Evolutionary conservation across 2,113 vertebrate species (phyloP).

Genomic region (Corythornis cristatus): DNA sequence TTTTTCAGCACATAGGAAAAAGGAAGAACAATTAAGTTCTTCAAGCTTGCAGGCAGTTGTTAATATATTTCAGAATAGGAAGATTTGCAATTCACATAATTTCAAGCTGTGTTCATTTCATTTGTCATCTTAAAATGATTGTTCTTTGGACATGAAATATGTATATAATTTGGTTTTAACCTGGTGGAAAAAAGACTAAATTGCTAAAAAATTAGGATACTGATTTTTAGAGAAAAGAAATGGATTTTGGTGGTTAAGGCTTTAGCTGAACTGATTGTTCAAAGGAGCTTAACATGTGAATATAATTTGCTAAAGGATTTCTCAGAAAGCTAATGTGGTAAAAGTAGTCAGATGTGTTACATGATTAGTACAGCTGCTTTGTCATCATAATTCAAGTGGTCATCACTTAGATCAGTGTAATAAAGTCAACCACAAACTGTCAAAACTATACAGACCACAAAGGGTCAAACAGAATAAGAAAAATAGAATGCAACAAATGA

Average conservation of each 20-base stretch:
- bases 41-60: not conserved
- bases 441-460: not conserved
- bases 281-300: constrained; percentile 34
- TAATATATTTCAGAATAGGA: not conserved
- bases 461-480: not conserved
- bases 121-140: not conserved
- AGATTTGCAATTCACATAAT: not conserved
- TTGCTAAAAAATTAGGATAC: not conserved
- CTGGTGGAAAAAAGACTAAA: not conserved
- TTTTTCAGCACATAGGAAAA: not conserved
- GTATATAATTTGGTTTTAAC: not conserved
- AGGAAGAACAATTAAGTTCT: not conserved
- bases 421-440: constrained; percentile 1
- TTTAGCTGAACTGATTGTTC: constrained; percentile 15
- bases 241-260: not conserved
- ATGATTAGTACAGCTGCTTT: constrained; percentile 7
- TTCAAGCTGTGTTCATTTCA: not conserved
- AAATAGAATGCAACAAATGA: not conserved
- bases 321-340: not conserved
- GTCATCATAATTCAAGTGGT: constrained; percentile 6
- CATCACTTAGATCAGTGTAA: constrained; percentile 1
- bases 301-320: constrained; percentile 49
- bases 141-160: not conserved
- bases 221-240: constrained; percentile 33
- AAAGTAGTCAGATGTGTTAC: constrained; percentile 33